Base-by-base conservation (phyloP, 2,888 invertebrate genomes). In the Drosophila peninsularis region DNA sequence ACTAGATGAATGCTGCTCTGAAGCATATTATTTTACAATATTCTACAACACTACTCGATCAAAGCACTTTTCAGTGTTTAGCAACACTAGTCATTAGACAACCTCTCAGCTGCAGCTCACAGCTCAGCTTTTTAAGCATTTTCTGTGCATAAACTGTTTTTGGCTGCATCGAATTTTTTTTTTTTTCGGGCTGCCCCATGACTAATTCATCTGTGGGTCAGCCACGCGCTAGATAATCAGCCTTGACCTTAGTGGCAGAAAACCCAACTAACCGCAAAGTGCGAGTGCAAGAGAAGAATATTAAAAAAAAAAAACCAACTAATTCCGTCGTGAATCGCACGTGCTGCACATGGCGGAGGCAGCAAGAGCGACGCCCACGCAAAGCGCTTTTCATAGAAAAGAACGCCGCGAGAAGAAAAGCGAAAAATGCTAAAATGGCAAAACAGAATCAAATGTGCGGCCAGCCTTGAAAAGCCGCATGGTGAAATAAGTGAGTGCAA, bases 171-270 rank as follows among this genome's bases (percentile, higher is more conserved):
- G 3, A 3, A 5, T 14, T 41, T 30, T 32, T 32, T 55, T 27
- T 24, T 53, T 17, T 27, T 11, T 17, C 53, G 17, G 24, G 24
- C 37, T n/a, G 11, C 19, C 19, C 19, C 27, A 45, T 74, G 72
- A 74, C 57, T 76, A 54, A 76, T 47, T 37, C 42, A 47, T 6
- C 47, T 44, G 47, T 62, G 44, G 52, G 50, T 36, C 55, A 66
- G 41, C 44, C 47, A 67, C 37, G 50, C 50, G 42, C 36, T 47
- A 30, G 41, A 36, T 41, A 52, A n/a, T 39, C 52, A 55, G 27
- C 88, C 82, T 88, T 82, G 82, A 88, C 85, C 82, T 81, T 68
- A 72, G 21, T 39, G 19, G 27, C 45, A 36, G 27, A 54, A 49
- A 42, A 55, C 37, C 32, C 17, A 49, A 44, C 30, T 58, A 60